These are phyloP conservation scores for Salticus scenicus DNA, from an alignment of 2,888 invertebrate genomes.

Conservation along the genomic window DNA sequence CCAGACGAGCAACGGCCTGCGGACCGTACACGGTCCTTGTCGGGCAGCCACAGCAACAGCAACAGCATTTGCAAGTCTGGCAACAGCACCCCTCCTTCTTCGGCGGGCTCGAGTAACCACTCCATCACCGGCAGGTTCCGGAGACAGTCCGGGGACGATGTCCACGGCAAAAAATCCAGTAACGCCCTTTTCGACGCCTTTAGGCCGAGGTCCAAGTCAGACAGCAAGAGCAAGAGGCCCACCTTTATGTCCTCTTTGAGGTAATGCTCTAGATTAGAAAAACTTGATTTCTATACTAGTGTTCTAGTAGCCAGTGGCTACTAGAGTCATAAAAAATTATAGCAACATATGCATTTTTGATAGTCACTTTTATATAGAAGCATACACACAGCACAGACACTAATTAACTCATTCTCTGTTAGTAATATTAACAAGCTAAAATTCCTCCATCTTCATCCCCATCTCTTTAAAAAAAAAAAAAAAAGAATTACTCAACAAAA, in stretches of 20 bases:
- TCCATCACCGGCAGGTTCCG: constrained; percentile 73
- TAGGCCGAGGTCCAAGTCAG: constrained; percentile 84
- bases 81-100: constrained; percentile 14
- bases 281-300: no score
- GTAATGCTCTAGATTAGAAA: constrained; percentile 9
- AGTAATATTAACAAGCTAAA: no score
- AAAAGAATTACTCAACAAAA: no score
- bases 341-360: no score
- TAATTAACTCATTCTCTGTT: no score
- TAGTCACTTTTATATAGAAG: no score
- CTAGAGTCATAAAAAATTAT: no score
- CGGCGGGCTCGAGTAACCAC: background rate
- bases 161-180: constrained; percentile 57
- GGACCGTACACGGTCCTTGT: constrained; percentile 55
- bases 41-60: constrained; percentile 35
- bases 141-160: constrained; percentile 76
- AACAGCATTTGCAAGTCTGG: constrained; percentile 22
- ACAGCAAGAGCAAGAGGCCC: constrained; percentile 74
- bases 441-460: no score
- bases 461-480: no score
- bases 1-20: constrained; percentile 34
- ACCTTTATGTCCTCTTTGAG: constrained; percentile 63
- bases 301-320: no score
- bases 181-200: constrained; percentile 84
- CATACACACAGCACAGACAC: no score